Conservation (phyloP, 2,797 vertebrate species). For the Hippoglossus hippoglossus region DNA sequence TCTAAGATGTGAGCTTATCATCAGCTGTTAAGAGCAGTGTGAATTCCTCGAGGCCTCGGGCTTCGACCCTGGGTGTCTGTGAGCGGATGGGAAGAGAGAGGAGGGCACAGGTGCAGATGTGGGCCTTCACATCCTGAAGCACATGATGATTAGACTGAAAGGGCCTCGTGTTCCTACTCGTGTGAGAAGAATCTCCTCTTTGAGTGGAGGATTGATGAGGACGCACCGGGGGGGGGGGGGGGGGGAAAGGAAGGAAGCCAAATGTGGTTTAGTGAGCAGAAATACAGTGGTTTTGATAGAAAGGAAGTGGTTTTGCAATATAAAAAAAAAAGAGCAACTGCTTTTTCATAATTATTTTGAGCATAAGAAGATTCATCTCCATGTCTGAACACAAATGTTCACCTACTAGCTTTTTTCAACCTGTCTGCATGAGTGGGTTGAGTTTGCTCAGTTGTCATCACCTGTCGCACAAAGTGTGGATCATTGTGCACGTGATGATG, state of each 20-base stretch:
- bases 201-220: constrained; percentile 4
- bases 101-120: constrained; percentile 72
- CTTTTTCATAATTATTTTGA: neutral
- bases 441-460: constrained; percentile 10
- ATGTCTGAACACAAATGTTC: too few species aligned
- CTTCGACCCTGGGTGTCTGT: constrained; percentile 47
- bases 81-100: constrained; percentile 40
- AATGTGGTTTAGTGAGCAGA: neutral
- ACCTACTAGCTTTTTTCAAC: neutral
- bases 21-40: constrained; percentile 66
- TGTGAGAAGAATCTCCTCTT: constrained; percentile 43
- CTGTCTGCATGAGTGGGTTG: neutral
- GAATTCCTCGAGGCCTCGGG: constrained; percentile 64
- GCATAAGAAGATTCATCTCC: neutral
- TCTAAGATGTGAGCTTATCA: constrained; percentile 77
- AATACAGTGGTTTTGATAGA: neutral
- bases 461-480: neutral
- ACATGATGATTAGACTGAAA: constrained; percentile 64
- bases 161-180: constrained; percentile 35
- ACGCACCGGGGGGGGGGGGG: neutral
- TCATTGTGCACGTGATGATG: neutral
- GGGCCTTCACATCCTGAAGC: constrained; percentile 55
- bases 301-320: too few species aligned
- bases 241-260: neutral
- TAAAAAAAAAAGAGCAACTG: too few species aligned